Evolutionary conservation across 1,140 invertebrate genomes (phyloP).

Genomic region (Lasaia peninsularis): DNA sequence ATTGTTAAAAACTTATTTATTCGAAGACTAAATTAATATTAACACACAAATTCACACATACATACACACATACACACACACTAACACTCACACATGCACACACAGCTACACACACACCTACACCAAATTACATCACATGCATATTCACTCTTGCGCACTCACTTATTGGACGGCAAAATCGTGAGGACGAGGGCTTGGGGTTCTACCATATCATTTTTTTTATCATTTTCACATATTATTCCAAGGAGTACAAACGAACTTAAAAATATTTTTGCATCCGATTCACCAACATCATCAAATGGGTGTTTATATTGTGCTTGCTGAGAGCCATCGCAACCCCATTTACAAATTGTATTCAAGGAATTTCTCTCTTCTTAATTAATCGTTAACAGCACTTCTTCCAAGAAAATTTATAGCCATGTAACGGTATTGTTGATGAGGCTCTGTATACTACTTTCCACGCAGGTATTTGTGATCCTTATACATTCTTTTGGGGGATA

Average conservation of each 20-base stretch:
- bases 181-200: constrained; percentile 35
- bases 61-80: too few species aligned
- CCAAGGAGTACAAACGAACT: constrained; percentile 43
- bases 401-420: neutral
- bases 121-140: too few species aligned
- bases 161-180: constrained; percentile 28
- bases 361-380: constrained; percentile 24
- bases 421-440: too few species aligned
- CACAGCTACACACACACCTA: too few species aligned
- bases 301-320: constrained; percentile 39
- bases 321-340: constrained; percentile 40
- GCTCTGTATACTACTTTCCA: too few species aligned
- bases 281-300: constrained; percentile 27
- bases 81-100: too few species aligned
- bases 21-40: too few species aligned
- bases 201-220: constrained; percentile 41
- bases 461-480: too few species aligned
- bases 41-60: too few species aligned
- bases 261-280: constrained; percentile 39
- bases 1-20: too few species aligned
- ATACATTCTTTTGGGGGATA: too few species aligned
- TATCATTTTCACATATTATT: constrained; percentile 25
- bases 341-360: constrained; percentile 33
- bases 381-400: constrained; percentile 8
- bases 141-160: too few species aligned